Evolutionary conservation across 1,140 invertebrate species (phyloP), one percentile per base, ranked within the genome.

Genomic region (Planococcus citri): DNA sequence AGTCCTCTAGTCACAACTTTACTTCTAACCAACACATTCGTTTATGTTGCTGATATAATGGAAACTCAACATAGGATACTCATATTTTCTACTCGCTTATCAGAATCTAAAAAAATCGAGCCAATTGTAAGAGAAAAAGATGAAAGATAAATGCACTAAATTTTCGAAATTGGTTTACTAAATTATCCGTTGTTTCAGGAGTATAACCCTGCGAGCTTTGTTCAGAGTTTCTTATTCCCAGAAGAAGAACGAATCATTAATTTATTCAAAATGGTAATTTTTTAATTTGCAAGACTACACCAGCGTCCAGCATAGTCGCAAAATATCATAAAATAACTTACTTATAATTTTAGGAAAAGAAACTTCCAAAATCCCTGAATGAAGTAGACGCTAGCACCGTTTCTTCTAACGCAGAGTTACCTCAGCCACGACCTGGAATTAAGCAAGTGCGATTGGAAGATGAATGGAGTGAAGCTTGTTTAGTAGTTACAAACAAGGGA

Each of bases 1-100:
- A 64, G 60, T 64, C 25, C 60, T 24, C 25, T 27, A 24, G 60
- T 64, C 22, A 64, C 60, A 4, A 64, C 60, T 25, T 10, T 64
- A 14, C 20, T 64, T 4, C 20, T 64, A 25, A 64, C 60, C 6
- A 64, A 27, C 24, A 14, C 60, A 22, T 64, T 64, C 25, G 60
- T 64, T 27, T 64, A 64, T 25, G 60, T 64, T 22, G 60, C 60
- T 25, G 60, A 64, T 64, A 27, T 64, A 24, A 64, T 64, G 60
- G 60, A 64, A 25, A 64, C 60, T 22, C 60, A 27, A 25, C 60
- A 64, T 64, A 24, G 60, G 24, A 64, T 64, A 25, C 60, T 64
- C 17, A 27, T 64, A 17, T 64, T 64, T 64, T 64, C 60, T 17
- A 64, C 60, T 2, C 60, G 60, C 17, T 10, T 64, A 17, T 64